Evolutionary conservation across 2,888 invertebrate species (phyloP), one percentile per base, ranked within the genome.

Genomic region (Dolichomitus sp.): DNA sequence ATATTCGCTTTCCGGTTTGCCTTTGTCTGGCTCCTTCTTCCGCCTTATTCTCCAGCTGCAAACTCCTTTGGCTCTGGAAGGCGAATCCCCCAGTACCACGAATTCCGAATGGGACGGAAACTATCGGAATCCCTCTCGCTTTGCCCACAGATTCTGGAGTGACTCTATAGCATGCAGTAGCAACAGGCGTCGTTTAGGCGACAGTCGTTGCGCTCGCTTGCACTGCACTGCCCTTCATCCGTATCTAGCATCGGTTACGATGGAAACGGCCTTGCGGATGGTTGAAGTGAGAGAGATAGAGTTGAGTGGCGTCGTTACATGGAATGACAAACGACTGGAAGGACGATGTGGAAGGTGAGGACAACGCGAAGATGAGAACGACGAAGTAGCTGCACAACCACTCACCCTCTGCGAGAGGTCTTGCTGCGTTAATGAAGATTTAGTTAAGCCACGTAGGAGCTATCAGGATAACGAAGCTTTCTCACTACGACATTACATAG

Each of bases 131-230:
- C 74, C 40, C 57, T 33, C 14, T 6, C 9, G 6, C 17, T 45
- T 59, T 72, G 45, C 14, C 68, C n/a, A 17, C 23, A 23, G 27
- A 54, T 27, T 27, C 54, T 14, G 19, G 0, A 52, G 27, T 12
- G 54, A 27, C 11, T 54, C 11, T 40, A 63, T 12, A 42, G 40
- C 57, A 61, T 12, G 45, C n/a, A 76, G 79, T 86, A 87, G 83
- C 88, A 87, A 89, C 86, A 86, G 88, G 86, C 88, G 85, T 59
- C 40, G 59, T 33, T 40, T 37, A 59, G 76, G 40, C 48, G 68
- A 69, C 75, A 63, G 30, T 27, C 33, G 27, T 42, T 61, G 50
- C 63, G 23, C 77, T 63, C 42, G 50, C 50, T 57, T 57, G 69
- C 33, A 40, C 52, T 17, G 42, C 17, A 37, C 52, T 6, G 23